A percentile compares a stretch with the other conserved stretches of the same genome.
Evolutionary conservation across 2,797 vertebrate genomes (phyloP).

Genomic region (Hydrophis major): DNA sequence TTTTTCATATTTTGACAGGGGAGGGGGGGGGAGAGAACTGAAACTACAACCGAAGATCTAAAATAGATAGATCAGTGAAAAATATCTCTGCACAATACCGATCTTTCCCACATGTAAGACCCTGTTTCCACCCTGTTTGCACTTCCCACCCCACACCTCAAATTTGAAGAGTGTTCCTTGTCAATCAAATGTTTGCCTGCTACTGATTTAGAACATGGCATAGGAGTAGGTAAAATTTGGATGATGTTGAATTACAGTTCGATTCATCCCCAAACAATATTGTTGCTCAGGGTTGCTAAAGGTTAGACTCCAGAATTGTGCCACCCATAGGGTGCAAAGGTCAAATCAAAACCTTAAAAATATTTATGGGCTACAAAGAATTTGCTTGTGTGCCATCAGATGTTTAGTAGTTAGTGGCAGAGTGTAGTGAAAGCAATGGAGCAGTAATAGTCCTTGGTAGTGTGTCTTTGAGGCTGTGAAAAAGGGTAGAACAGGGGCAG

Average conservation of each 20-base stretch:
- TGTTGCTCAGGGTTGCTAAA: neutral
- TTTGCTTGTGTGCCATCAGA: neutral
- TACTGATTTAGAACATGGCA: neutral
- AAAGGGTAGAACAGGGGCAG: neutral
- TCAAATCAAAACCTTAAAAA: neutral
- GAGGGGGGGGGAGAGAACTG: accelerated
- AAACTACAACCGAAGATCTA: neutral
- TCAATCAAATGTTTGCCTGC: neutral
- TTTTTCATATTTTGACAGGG: neutral
- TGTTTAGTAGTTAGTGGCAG: neutral
- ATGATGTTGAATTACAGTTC: neutral
- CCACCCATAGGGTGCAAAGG: neutral
- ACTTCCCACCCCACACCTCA: neutral
- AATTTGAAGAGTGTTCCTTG: neutral
- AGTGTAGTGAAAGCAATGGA: neutral
- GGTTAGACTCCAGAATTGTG: neutral
- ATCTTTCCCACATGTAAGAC: no score
- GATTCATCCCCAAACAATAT: neutral
- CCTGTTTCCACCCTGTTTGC: neutral
- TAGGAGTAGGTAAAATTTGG: neutral
- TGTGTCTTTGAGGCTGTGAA: neutral
- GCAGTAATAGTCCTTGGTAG: neutral
- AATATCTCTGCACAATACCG: no score
- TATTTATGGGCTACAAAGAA: neutral
- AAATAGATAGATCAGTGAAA: no score